These are phyloP conservation scores for Steinernema carpocapsae DNA, from an alignment of 2,888 invertebrate genomes.

Conservation along the genomic window DNA sequence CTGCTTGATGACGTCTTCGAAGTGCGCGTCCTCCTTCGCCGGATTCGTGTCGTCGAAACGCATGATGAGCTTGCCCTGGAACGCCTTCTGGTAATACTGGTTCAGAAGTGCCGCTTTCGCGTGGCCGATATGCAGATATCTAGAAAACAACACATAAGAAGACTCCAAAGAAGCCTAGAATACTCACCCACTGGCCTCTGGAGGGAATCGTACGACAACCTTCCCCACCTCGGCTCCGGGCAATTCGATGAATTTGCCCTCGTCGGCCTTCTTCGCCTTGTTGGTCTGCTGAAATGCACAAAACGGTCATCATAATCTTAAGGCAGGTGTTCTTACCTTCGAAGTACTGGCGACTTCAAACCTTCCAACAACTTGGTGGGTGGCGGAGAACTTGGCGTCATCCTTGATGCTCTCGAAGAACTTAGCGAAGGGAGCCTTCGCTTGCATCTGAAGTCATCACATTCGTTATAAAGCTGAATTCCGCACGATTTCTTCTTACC, in stretches of 20 bases:
- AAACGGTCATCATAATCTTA: background rate
- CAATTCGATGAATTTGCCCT: constrained; percentile 94
- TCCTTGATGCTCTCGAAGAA: constrained; percentile 49
- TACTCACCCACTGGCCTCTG: constrained; percentile 90
- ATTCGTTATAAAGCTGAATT: background rate
- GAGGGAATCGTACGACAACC: constrained; percentile 97
- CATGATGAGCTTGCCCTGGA: constrained; percentile 93
- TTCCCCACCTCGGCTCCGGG: constrained; percentile 96
- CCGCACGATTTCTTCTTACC: constrained; percentile 32
- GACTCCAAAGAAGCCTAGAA: background rate
- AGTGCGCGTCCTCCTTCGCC: constrained; percentile 94
- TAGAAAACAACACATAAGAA: constrained; percentile 53
- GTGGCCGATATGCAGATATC: constrained; percentile 94
- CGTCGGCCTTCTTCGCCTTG: constrained; percentile 75
- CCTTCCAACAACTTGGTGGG: constrained; percentile 50
- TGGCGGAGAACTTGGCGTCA: constrained; percentile 46
- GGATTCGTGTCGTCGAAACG: constrained; percentile 99
- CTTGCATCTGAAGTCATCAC: constrained; percentile 52
- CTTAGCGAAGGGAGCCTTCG: constrained; percentile 39
- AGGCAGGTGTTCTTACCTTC: constrained; percentile 12
- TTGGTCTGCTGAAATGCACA: constrained; percentile 2
- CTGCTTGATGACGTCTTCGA: constrained; percentile 89
- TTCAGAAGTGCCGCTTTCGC: constrained; percentile 97
- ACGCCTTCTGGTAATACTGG: constrained; percentile 91
- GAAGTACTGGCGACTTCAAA: constrained; percentile 41